Evolutionary conservation across 2,888 invertebrate species (phyloP), one percentile per base, ranked within the genome.

Genomic region (Liopterus haemorrhoidalis): DNA sequence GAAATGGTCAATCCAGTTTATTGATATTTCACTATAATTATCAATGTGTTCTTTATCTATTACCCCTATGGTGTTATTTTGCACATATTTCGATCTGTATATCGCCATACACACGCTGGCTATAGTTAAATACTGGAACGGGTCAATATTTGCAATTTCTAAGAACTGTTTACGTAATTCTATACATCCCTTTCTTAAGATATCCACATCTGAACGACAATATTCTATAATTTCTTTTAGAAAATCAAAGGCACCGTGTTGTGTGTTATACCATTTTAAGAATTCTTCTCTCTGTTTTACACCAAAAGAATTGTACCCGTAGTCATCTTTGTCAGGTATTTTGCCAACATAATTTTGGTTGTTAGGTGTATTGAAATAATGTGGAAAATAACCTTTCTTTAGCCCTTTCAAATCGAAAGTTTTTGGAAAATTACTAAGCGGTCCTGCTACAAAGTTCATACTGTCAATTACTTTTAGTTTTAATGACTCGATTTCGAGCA

Each of bases 281-380:
- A 54, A 52, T 11, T 39, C 30, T 14, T 39, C 15, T 31, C 42
- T 51, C 12, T 27, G 27, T 14, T 43, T 27, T 49, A 48, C n/a
- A n/a, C n/a, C 49, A 51, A 54, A 53, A 25, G 28, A 20, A 48
- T 53, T 37, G 32, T 28, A 28, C 16, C 38, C 45, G 39, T 50
- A 56, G 35, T 42, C 52, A 41, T 52, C 43, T 41, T 45, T 51
- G 22, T 39, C 45, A 15, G 54, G 53, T n/a, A 55, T 48, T 16
- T 42, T 40, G n/a, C 54, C 51, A 37, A 48, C 24, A 54, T 55
- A 56, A 20, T 52, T 49, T 39, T 53, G 49, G 51, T 57, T 56
- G 32, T 51, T 51, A 44, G 36, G 31, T 24, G 50, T 56, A 46
- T 56, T 57, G 48, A 57, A 57, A n/a, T 52, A 54, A 38, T 54